Conservation (phyloP, 2,888 invertebrate species). For the Tipula vernalis region DNA sequence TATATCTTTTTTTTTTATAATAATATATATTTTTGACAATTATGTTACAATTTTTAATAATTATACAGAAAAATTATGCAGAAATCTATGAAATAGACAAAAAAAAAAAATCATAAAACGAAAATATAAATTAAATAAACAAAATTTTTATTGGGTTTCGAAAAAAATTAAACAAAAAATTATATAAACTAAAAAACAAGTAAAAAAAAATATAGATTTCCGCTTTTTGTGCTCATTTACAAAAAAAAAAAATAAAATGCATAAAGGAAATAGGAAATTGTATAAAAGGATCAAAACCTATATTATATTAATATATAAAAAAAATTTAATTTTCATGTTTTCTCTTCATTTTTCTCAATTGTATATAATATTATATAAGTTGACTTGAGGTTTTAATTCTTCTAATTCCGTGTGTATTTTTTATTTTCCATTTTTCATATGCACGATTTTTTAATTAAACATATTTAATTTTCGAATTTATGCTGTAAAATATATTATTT, state of each 20-base stretch:
- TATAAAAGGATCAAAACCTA: conserved; percentile 4
- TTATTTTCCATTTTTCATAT: not conserved
- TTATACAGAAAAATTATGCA: conserved; percentile 4
- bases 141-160: not conserved
- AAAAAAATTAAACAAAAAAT: not conserved
- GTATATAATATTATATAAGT: not conserved
- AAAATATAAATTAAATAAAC: not conserved
- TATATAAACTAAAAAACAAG: conserved; percentile 4
- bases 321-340: not conserved
- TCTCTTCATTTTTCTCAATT: not conserved
- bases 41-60: not conserved
- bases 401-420: not conserved
- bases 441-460: not conserved
- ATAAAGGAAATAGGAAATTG: not conserved
- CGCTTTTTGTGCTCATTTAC: conserved; percentile 4
- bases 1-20: not conserved
- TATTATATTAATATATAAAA: not conserved
- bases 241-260: not conserved
- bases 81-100: not conserved
- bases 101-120: not conserved
- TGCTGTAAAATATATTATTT: not conserved
- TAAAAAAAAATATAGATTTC: not conserved
- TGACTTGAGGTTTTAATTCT: conserved; percentile 4
- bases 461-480: not conserved
- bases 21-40: conserved; percentile 4